phyloP scores from a whole-genome alignment of 2,888 invertebrate species.

The Pachycephus smyrnensis region DNA sequence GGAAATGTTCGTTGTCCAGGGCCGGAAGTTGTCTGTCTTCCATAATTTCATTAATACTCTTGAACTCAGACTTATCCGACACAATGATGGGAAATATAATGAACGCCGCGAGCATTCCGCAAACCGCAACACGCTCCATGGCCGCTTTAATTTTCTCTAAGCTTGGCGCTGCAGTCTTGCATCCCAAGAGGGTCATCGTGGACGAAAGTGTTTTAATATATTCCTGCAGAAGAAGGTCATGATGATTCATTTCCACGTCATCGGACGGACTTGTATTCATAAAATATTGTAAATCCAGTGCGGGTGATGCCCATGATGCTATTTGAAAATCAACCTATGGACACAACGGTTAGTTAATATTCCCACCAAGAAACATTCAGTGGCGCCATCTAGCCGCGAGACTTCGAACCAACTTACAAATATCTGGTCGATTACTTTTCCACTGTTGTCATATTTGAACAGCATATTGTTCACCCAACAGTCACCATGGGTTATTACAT shows the following conservation, averaged over 20 bases:
- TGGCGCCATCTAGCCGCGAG: neutral
- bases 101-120: slow-evolving; percentile 44
- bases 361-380: neutral
- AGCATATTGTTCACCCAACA: slow-evolving; percentile 63
- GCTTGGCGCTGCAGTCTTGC: slow-evolving; percentile 47
- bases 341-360: neutral
- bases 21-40: slow-evolving; percentile 32
- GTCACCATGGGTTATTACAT: slow-evolving; percentile 60
- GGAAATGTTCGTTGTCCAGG: slow-evolving; percentile 31
- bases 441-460: slow-evolving; percentile 52
- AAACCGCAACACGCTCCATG: slow-evolving; percentile 36
- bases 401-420: slow-evolving; percentile 45
- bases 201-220: slow-evolving; percentile 39
- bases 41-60: slow-evolving; percentile 49
- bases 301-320: slow-evolving; percentile 64
- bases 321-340: slow-evolving; percentile 69
- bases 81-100: slow-evolving; percentile 49
- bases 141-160: slow-evolving; percentile 35
- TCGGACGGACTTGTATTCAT: slow-evolving; percentile 61
- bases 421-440: slow-evolving; percentile 49
- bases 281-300: slow-evolving; percentile 67
- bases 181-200: slow-evolving; percentile 48
- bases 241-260: slow-evolving; percentile 37
- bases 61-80: slow-evolving; percentile 41
- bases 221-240: slow-evolving; percentile 41